Evolutionary conservation across 2,797 vertebrate species (phyloP).

Genomic region (Melanitta fusca): DNA sequence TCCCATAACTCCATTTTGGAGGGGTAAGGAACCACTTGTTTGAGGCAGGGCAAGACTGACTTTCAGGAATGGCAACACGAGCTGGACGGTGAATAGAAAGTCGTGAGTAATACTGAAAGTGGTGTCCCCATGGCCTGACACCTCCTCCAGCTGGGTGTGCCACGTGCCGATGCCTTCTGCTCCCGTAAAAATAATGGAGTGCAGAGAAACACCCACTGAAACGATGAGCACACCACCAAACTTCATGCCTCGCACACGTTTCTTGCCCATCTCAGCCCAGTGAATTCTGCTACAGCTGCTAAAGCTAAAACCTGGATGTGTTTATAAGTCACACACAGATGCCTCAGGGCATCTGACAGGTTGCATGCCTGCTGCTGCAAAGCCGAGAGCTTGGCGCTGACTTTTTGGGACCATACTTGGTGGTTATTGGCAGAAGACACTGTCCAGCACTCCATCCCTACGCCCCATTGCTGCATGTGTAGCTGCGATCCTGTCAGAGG

Average conservation of each 20-base stretch:
- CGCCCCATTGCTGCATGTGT: not conserved
- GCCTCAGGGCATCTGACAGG: slow-evolving; percentile 11
- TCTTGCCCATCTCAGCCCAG: not conserved
- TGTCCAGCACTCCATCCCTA: not conserved
- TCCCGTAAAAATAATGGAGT: not conserved
- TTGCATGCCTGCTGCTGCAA: not conserved
- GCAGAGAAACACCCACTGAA: not conserved
- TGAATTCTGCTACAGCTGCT: not conserved
- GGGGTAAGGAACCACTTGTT: accelerated
- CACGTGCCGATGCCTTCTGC: not conserved
- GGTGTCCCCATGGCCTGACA: not conserved
- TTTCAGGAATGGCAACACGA: not conserved
- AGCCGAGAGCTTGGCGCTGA: not conserved
- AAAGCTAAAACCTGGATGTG: not conserved
- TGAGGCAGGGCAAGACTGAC: not conserved
- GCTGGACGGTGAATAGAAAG: not conserved
- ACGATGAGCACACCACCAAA: slow-evolving; percentile 13
- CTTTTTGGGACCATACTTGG: not conserved
- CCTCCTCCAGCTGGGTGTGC: not conserved
- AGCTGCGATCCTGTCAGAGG: slow-evolving; percentile 7
- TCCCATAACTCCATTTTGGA: not conserved
- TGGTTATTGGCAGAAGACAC: not conserved
- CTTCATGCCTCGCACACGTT: not conserved
- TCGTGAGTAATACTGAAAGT: not conserved
- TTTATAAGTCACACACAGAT: not conserved